phyloP scores from a whole-genome alignment of 1,140 invertebrate genomes.

The Himalopsyche phryganea region DNA sequence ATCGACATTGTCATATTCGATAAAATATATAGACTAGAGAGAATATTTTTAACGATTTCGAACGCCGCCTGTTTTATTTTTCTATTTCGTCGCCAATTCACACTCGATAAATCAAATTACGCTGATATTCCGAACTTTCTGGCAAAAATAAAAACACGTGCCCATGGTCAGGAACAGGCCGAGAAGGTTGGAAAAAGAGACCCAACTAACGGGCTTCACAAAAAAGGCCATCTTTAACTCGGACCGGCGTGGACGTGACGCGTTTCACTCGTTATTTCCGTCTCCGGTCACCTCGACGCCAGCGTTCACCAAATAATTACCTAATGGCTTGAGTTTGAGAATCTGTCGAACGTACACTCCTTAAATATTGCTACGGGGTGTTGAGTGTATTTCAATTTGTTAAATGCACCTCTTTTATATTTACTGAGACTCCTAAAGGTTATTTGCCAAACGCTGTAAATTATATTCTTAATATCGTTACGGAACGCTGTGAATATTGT shows the following conservation, averaged over 20 bases:
- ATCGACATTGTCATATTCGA: background rate
- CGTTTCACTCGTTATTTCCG: constrained; percentile 1
- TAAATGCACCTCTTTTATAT: background rate
- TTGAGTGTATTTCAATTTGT: constrained; percentile 7
- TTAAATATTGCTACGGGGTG: constrained; percentile 1
- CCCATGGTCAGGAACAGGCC: constrained; percentile 15
- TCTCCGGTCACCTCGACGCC: too few relatives aligned
- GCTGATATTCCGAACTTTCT: constrained; percentile 21
- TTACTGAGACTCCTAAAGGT: background rate
- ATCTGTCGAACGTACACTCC: constrained; percentile 1
- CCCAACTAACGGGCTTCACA: background rate
- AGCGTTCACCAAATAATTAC: constrained; percentile 20
- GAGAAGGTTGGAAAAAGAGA: background rate
- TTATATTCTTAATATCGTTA: too few relatives aligned
- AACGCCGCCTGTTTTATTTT: background rate
- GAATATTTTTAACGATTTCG: background rate
- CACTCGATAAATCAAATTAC: constrained; percentile 28
- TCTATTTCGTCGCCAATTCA: constrained; percentile 4
- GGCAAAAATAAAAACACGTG: constrained; percentile 33
- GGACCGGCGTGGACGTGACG: constrained; percentile 9
- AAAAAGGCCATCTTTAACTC: background rate
- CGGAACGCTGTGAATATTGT: too few relatives aligned
- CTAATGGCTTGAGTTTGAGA: constrained; percentile 10
- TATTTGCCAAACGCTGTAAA: too few relatives aligned
- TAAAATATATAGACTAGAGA: background rate